Conservation (phyloP, 2,113 vertebrate genomes). For the Paedocypris sp. region DNA sequence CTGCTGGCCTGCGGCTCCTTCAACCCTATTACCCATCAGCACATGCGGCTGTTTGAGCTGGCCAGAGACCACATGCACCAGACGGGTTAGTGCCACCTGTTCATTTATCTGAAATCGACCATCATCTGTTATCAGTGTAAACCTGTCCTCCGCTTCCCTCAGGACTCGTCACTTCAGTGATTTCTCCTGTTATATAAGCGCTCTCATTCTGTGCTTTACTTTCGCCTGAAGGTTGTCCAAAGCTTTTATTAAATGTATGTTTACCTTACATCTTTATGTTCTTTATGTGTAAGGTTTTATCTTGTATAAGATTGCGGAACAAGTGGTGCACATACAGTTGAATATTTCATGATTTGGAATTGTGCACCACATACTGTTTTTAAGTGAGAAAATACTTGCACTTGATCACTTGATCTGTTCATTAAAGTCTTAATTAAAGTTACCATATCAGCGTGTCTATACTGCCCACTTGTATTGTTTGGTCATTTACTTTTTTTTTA, state of each 20-base stretch:
- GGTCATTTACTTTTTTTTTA: too few species aligned
- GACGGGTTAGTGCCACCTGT: constrained; percentile 65
- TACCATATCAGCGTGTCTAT: not conserved
- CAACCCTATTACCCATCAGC: constrained; percentile 89
- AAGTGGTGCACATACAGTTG: not conserved
- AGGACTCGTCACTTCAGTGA: not conserved
- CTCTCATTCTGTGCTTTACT: not conserved
- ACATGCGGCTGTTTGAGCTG: constrained; percentile 85
- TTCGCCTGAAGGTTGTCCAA: not conserved
- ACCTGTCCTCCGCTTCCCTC: not conserved
- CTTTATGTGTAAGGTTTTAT: not conserved
- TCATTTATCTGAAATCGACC: not conserved
- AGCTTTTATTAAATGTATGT: not conserved
- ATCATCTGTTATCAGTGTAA: not conserved
- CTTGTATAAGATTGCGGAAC: not conserved
- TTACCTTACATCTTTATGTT: not conserved
- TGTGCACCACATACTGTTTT: too few species aligned
- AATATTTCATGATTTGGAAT: not conserved
- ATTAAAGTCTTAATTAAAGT: not conserved
- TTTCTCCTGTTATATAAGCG: not conserved
- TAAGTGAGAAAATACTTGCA: not conserved
- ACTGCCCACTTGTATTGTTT: not conserved
- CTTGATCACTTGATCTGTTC: too few species aligned
- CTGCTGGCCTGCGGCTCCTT: constrained; percentile 83
- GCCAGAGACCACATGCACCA: constrained; percentile 81